Evolutionary conservation across 2,113 vertebrate species (phyloP).

Genomic region (Jaculus jaculus): DNA sequence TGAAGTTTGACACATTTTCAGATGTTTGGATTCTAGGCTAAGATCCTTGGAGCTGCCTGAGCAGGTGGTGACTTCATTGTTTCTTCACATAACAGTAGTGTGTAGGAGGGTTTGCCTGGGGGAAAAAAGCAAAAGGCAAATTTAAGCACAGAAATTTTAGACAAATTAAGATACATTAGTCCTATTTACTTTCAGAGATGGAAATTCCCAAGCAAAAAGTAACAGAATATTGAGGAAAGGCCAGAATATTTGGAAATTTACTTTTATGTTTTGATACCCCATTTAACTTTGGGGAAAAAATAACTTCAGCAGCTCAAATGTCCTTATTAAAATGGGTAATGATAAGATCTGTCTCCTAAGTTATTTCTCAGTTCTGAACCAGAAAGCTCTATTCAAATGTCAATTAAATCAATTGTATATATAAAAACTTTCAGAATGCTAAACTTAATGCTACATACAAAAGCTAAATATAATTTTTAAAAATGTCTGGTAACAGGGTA

Average conservation of each 20-base stretch:
- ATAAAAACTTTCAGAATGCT: conserved; percentile 34
- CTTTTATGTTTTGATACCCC: not conserved
- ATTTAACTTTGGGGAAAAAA: not conserved
- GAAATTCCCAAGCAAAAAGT: not conserved
- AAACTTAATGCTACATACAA: not conserved
- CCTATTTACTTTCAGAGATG: not conserved
- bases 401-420: conserved; percentile 27
- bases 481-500: not conserved
- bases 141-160: not conserved
- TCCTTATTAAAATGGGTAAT: not conserved
- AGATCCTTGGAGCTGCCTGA: not conserved
- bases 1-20: not conserved
- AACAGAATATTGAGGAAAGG: not conserved
- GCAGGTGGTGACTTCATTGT: not conserved
- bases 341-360: not conserved
- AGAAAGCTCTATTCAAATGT: conserved; percentile 7
- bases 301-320: not conserved
- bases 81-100: not conserved
- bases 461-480: conserved; percentile 23
- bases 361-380: not conserved
- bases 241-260: not conserved
- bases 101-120: not conserved
- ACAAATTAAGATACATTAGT: not conserved
- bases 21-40: not conserved
- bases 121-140: not conserved